phyloP scores from a whole-genome alignment of 2,797 vertebrate species.

The Oreortyx pictus region DNA sequence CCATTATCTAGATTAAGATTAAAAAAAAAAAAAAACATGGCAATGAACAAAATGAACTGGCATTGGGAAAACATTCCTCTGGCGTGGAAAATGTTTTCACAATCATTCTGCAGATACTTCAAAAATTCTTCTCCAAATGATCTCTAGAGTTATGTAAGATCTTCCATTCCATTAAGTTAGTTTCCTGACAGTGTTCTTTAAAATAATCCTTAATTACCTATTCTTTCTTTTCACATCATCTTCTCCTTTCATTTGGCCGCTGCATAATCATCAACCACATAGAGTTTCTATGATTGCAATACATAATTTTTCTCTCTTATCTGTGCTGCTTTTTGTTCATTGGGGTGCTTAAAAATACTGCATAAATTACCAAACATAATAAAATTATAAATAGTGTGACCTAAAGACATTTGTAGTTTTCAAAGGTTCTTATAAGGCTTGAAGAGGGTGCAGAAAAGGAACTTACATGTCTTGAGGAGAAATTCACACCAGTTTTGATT shows the following conservation, averaged over 20 bases:
- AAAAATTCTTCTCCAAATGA: neutral
- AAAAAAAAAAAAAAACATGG: neutral
- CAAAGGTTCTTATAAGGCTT: neutral
- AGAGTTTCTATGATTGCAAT: neutral
- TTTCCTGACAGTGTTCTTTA: neutral
- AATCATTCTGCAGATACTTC: neutral
- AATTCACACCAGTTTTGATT: neutral
- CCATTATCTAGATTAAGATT: neutral
- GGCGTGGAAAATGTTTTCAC: neutral
- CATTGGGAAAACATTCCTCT: slow-evolving; percentile 41
- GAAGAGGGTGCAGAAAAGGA: neutral
- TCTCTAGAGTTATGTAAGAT: neutral
- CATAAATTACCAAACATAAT: neutral
- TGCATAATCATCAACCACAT: neutral
- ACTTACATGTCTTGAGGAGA: neutral
- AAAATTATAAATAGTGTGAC: neutral
- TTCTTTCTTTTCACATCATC: neutral
- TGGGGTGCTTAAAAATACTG: neutral
- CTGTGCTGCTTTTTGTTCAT: neutral
- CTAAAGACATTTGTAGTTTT: neutral
- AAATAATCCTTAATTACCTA: neutral
- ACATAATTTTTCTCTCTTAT: neutral
- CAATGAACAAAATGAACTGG: neutral
- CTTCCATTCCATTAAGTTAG: slow-evolving; percentile 21
- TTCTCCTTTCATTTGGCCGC: neutral